phyloP scores from a whole-genome alignment of 2,888 invertebrate genomes.

The Macaria notata region DNA sequence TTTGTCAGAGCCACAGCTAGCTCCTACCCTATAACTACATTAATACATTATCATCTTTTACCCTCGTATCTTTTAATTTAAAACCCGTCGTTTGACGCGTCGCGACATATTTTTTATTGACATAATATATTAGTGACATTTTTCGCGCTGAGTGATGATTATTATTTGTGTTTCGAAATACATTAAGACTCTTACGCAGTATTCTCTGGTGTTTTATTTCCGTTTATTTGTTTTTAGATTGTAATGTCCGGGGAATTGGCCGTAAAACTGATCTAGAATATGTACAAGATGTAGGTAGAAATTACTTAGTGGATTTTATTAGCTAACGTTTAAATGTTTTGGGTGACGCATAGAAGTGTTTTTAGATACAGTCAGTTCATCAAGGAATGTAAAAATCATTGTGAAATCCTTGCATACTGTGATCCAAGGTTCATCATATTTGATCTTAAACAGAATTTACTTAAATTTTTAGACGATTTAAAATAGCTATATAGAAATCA shows the following conservation, averaged over 20 bases:
- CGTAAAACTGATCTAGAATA: conserved; percentile 20
- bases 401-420: too few relatives aligned
- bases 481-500: too few relatives aligned
- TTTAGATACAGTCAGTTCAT: too few relatives aligned
- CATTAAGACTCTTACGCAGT: conserved; percentile 25
- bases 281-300: neutral
- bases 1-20: neutral
- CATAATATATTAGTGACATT: conserved; percentile 32
- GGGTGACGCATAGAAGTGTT: too few relatives aligned
- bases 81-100: conserved; percentile 21
- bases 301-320: too few relatives aligned
- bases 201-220: conserved; percentile 17
- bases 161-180: conserved; percentile 40
- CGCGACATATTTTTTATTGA: conserved; percentile 35
- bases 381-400: too few relatives aligned
- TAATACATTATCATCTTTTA: conserved; percentile 20
- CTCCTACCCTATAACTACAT: conserved; percentile 13
- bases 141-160: conserved; percentile 36
- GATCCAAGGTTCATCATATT: too few relatives aligned
- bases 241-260: conserved; percentile 13
- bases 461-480: too few relatives aligned
- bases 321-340: too few relatives aligned
- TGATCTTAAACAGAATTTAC: too few relatives aligned
- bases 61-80: conserved; percentile 22
- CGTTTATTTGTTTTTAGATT: conserved; percentile 25